phyloP scores from a whole-genome alignment of 2,888 invertebrate species.

The Cyclophora punctaria region DNA sequence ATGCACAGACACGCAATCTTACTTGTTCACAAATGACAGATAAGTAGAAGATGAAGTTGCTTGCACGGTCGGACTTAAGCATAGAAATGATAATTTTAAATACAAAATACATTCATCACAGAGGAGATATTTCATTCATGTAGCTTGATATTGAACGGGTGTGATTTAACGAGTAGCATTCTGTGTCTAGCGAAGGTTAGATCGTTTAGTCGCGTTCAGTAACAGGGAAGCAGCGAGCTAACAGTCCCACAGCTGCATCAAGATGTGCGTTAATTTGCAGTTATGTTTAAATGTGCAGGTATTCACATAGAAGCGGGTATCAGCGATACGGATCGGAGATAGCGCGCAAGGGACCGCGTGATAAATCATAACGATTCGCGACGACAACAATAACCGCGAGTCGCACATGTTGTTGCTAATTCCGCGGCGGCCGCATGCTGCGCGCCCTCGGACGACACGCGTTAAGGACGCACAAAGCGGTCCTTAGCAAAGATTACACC shows the following conservation, averaged over 20 bases:
- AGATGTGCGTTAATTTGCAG: slow-evolving; percentile 21
- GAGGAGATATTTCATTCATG: slow-evolving; percentile 7
- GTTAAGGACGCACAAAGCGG: slow-evolving; percentile 15
- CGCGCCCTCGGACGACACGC: slow-evolving; percentile 15
- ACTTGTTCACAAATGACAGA: slow-evolving; percentile 15
- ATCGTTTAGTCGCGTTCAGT: slow-evolving; percentile 7
- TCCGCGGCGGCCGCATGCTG: slow-evolving; percentile 51
- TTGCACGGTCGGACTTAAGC: slow-evolving; percentile 1
- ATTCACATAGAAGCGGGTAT: slow-evolving; percentile 17
- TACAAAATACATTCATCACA: slow-evolving; percentile 7
- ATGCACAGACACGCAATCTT: slow-evolving; percentile 27
- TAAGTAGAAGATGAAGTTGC: slow-evolving; percentile 13
- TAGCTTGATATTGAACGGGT: slow-evolving; percentile 5
- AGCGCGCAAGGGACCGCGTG: slow-evolving; percentile 20
- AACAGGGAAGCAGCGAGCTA: slow-evolving; percentile 7
- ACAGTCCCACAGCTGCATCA: slow-evolving; percentile 10
- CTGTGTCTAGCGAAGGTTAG: slow-evolving; percentile 4
- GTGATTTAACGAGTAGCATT: slow-evolving; percentile 8
- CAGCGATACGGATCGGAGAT: slow-evolving; percentile 34
- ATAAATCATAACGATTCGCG: slow-evolving; percentile 51
- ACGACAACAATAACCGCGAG: slow-evolving; percentile 39
- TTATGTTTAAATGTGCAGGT: slow-evolving; percentile 17
- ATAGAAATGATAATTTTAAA: slow-evolving; percentile 11
- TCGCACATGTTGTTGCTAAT: slow-evolving; percentile 58
- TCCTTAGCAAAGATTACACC: slow-evolving; percentile 10